A percentile compares a stretch with the other conserved stretches of the same genome.
Conservation (phyloP, 2,888 invertebrate species). For the Brachyopa scutellaris region DNA sequence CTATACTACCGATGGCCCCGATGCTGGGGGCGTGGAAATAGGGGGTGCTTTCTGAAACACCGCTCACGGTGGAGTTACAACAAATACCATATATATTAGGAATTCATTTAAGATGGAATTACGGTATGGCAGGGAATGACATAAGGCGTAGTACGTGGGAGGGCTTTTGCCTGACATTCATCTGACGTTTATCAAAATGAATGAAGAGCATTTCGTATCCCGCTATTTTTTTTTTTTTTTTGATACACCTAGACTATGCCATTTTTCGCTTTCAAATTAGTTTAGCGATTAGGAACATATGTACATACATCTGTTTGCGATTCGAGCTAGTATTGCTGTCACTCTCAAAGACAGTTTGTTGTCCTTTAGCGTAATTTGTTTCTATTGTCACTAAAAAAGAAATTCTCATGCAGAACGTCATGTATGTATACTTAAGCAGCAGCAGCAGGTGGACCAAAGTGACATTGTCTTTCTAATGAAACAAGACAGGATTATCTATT, state of each 20-base stretch:
- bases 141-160: slow-evolving; percentile 39
- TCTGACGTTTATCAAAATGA: slow-evolving; percentile 56
- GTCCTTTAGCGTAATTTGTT: too few species aligned
- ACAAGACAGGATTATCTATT: too few species aligned
- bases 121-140: slow-evolving; percentile 25
- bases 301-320: not conserved
- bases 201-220: slow-evolving; percentile 18
- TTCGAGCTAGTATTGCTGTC: not conserved
- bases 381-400: too few species aligned
- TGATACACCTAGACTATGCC: not conserved
- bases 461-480: too few species aligned
- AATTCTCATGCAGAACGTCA: too few species aligned
- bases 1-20: not conserved
- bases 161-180: slow-evolving; percentile 43
- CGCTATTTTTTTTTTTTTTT: not conserved
- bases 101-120: slow-evolving; percentile 41
- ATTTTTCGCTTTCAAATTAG: slow-evolving; percentile 10
- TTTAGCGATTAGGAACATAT: not conserved
- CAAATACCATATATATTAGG: slow-evolving; percentile 39
- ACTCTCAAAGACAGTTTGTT: not conserved
- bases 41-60: not conserved
- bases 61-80: slow-evolving; percentile 2
- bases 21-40: not conserved
- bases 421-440: too few species aligned
- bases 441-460: too few species aligned